phyloP scores from a whole-genome alignment of 1,140 invertebrate genomes.

The Dysdera silvatica region DNA sequence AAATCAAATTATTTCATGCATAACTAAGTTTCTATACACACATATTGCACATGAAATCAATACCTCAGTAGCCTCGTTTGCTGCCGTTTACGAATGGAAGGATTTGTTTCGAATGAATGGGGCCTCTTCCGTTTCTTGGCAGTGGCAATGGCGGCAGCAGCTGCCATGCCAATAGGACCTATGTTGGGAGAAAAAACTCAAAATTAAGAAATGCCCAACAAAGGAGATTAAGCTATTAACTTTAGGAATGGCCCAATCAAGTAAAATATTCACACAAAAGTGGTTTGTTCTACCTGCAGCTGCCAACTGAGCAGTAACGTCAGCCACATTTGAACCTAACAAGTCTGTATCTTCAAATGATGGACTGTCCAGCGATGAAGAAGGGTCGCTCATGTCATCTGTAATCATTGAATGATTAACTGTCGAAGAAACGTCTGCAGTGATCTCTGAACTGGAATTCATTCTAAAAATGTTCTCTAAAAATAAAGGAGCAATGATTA shows the following conservation, averaged over 20 bases:
- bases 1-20: background rate
- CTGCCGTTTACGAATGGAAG: slow-evolving; percentile 89
- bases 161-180: slow-evolving; percentile 92
- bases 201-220: slow-evolving; percentile 9
- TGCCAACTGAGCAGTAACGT: slow-evolving; percentile 88
- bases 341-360: slow-evolving; percentile 47
- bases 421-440: slow-evolving; percentile 14
- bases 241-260: too few species aligned
- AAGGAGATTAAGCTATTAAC: background rate
- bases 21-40: background rate
- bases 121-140: slow-evolving; percentile 90
- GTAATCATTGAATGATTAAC: slow-evolving; percentile 34
- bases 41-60: background rate
- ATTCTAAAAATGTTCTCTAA: too few species aligned
- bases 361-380: slow-evolving; percentile 45
- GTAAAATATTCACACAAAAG: slow-evolving; percentile 23
- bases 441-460: slow-evolving; percentile 25
- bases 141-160: slow-evolving; percentile 90
- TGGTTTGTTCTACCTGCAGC: slow-evolving; percentile 64
- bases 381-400: slow-evolving; percentile 41
- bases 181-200: slow-evolving; percentile 18
- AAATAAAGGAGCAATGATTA: too few species aligned
- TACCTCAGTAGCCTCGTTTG: slow-evolving; percentile 62
- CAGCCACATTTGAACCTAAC: slow-evolving; percentile 54
- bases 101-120: slow-evolving; percentile 96